Evolutionary conservation across 2,888 invertebrate species (phyloP).

Genomic region (Limnephilus rhombicus): DNA sequence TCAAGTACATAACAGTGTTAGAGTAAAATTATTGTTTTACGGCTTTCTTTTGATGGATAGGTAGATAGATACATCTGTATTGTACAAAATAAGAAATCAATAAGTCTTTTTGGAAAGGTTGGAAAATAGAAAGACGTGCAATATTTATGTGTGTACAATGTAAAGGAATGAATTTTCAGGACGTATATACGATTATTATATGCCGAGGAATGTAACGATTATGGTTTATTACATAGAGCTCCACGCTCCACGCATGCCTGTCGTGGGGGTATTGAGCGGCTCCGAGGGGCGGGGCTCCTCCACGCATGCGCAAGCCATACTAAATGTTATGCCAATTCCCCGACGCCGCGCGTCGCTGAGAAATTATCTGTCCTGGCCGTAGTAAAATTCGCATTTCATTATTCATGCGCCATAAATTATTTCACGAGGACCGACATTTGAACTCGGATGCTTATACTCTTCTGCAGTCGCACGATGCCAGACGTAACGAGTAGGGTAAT

Average conservation of each 20-base stretch:
- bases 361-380: slow-evolving; percentile 21
- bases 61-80: not conserved
- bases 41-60: no score
- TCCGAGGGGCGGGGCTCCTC: slow-evolving; percentile 25
- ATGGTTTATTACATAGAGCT: slow-evolving; percentile 9
- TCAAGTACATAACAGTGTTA: no score
- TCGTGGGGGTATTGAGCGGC: slow-evolving; percentile 41
- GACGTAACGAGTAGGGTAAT: not conserved
- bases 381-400: slow-evolving; percentile 21
- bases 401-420: slow-evolving; percentile 40
- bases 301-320: slow-evolving; percentile 44
- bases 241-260: slow-evolving; percentile 35
- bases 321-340: slow-evolving; percentile 28
- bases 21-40: no score
- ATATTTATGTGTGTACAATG: not conserved
- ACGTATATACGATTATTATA: not conserved
- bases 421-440: slow-evolving; percentile 3
- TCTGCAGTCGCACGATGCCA: not conserved
- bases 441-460: not conserved
- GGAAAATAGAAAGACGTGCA: not conserved
- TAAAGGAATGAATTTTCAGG: not conserved
- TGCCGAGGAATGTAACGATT: slow-evolving; percentile 2
- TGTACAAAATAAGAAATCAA: not conserved
- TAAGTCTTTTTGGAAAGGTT: not conserved
- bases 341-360: not conserved